These are phyloP conservation scores for Thinocorus orbignyianus DNA, from an alignment of 2,113 vertebrate species.

Conservation along the genomic window DNA sequence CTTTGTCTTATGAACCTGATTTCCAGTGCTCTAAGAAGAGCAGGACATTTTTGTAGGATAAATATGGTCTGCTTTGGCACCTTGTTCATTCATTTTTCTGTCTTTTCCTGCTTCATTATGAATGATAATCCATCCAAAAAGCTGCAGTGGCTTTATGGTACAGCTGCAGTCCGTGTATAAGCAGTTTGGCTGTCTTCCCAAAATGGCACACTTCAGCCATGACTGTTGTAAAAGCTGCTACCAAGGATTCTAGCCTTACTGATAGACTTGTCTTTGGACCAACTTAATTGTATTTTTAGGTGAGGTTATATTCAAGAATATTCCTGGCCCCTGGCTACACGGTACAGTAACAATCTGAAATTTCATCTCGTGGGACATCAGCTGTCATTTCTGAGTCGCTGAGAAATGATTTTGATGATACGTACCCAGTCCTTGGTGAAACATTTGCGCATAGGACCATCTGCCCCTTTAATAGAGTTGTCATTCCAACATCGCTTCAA, in stretches of 20 bases:
- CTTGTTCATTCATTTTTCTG: not conserved
- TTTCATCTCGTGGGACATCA: not conserved
- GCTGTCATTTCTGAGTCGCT: conserved; percentile 11
- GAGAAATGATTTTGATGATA: conserved; percentile 21
- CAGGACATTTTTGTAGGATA: not conserved
- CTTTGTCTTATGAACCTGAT: not conserved
- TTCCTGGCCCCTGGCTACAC: not conserved
- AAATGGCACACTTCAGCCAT: not conserved
- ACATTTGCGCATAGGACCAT: conserved; percentile 29
- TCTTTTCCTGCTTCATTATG: not conserved
- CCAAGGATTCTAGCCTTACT: not conserved
- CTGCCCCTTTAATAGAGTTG: conserved; percentile 51
- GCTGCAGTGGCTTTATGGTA: not conserved
- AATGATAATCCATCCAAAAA: not conserved
- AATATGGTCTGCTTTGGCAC: not conserved
- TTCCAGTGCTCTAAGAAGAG: not conserved
- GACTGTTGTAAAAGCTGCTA: conserved; percentile 17
- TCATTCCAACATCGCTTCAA: not conserved
- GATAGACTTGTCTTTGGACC: not conserved
- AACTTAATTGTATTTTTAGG: not conserved
- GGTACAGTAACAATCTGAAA: not conserved
- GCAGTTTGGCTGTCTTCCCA: conserved; percentile 38
- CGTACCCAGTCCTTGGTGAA: conserved; percentile 26
- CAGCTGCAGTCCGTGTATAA: not conserved
- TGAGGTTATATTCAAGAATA: not conserved